Evolutionary conservation across 2,797 vertebrate genomes (phyloP), one percentile per base, ranked within the genome.

Genomic region (Xenops minutus): DNA sequence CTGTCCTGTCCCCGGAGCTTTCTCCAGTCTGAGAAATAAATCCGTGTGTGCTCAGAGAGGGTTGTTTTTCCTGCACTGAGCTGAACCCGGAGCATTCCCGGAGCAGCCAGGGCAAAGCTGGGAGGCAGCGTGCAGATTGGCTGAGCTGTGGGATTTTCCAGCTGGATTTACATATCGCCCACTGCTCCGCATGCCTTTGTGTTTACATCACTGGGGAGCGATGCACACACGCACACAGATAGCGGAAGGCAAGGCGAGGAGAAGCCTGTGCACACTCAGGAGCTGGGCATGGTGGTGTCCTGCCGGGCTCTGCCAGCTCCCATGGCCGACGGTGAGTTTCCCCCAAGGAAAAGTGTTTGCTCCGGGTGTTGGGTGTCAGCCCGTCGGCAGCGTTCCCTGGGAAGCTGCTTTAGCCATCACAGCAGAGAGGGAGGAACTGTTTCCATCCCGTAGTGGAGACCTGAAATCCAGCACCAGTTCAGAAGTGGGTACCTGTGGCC

Each of bases 151-250:
- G 96, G 97, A 95, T 96, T 98, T 97, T 96, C 97, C 93, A 80
- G 93, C 93, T 62, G 88, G 24, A 88, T 98, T 97, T 97, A 84
- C 97, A 93, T 94, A 72, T 96, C 92, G 94, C 96, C 97, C 96
- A 96, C 97, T 96, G 93, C 87, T 85, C 94, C 34, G 97, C 98
- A 94, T 98, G 97, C 98, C 98, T 98, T 98, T 98, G 97, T 97
- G 97, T 98, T 97, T 96, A 94, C 97, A 98, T 98, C 98, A 98
- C 86, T 32, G n/a, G 9, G 17, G 68, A 92, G 88, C 61, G 12
- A 62, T 64, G 68, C 91, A 51, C 82, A 49, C 75, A 21, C 63
- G 37, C 84, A 68, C 77, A 17, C 68, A 76, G 84, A 34, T 14
- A 88, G 85, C 51, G n/a, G 75, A 75, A 68, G 77, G 62, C 91